A percentile compares a stretch with the other conserved stretches of the same genome.
phyloP scores from a whole-genome alignment of 2,113 vertebrate genomes.

The Pseudopipra pipra region DNA sequence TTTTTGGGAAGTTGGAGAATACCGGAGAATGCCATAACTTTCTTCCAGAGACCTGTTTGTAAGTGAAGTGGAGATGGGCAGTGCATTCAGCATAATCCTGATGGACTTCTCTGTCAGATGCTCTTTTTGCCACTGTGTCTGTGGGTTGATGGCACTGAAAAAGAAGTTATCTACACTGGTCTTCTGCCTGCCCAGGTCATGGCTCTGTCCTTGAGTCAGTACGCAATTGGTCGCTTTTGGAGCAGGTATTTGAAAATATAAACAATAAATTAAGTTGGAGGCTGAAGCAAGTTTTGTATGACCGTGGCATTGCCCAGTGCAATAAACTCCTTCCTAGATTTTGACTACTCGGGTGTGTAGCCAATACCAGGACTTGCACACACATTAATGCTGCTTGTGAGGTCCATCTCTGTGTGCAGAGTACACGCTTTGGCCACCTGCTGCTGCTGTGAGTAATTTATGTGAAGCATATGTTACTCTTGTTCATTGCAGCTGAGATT shows the following conservation, averaged over 20 bases:
- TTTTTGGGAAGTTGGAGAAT: not conserved
- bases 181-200: not conserved
- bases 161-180: not conserved
- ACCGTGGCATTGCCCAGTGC: not conserved
- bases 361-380: not conserved
- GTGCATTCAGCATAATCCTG: rapidly evolving
- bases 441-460: not conserved
- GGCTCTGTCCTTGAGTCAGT: not conserved
- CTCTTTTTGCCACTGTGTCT: not conserved
- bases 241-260: not conserved
- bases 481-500: not conserved
- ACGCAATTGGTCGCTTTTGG: rapidly evolving
- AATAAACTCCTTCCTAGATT: not conserved
- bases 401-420: not conserved
- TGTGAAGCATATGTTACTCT: not conserved
- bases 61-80: not conserved
- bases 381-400: not conserved
- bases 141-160: not conserved
- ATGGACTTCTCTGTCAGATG: not conserved
- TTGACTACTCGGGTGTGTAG: not conserved
- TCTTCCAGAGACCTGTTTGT: not conserved
- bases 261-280: not conserved
- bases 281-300: not conserved
- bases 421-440: rapidly evolving
- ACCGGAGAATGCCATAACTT: not conserved